Evolutionary conservation across 2,113 vertebrate genomes (phyloP), one percentile per base, ranked within the genome.

Genomic region (Ceyx cyanopectus): DNA sequence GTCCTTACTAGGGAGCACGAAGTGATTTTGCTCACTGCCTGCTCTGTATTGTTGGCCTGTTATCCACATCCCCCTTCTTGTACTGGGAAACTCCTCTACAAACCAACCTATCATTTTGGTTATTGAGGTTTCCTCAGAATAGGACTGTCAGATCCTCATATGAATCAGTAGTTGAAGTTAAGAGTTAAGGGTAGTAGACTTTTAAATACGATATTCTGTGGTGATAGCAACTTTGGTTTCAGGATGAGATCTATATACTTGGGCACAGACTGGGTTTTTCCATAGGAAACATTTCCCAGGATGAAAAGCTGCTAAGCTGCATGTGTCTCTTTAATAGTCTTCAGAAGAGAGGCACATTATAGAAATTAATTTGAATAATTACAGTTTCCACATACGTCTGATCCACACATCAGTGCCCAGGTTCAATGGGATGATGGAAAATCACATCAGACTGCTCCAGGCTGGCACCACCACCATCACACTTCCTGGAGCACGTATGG

Each of bases 341-440:
- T 92, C 66, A 85, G 84, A 66, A 85, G 86, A 75, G 45, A 75
- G 53, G 50, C 80, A 90, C 6, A 34, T 92, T 79, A n/a, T 50
- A 82, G 58, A 84, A 62, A 87, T 51, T 4, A 20, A 76, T 93
- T 84, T 84, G 74, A 90, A 90, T 95, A 89, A 96, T 96, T 95
- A n/a, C 53, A 93, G 95, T 96, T 96, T 96, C 95, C 94, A 95
- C 91, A 87, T 79, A 85, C 95, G 89, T 93, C 84, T 2, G 5
- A 91, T 96, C 37, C 91, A 96, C 93, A 96, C 86, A 70, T 95
- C 94, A 96, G 87, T 96, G 95, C 92, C 63, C 94, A 91, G 92
- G 20, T 94, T 96, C 94, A 96, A 93, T 91, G 85, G 92, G n/a
- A 67, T 0, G 6, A 34, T 93, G 95, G 94, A 95, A 96, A 96